Percentiles rank a stretch among this genome's conserved stretches.
Evolutionary conservation across 1,140 invertebrate genomes (phyloP).

Genomic region (Drosophila oshimai): DNA sequence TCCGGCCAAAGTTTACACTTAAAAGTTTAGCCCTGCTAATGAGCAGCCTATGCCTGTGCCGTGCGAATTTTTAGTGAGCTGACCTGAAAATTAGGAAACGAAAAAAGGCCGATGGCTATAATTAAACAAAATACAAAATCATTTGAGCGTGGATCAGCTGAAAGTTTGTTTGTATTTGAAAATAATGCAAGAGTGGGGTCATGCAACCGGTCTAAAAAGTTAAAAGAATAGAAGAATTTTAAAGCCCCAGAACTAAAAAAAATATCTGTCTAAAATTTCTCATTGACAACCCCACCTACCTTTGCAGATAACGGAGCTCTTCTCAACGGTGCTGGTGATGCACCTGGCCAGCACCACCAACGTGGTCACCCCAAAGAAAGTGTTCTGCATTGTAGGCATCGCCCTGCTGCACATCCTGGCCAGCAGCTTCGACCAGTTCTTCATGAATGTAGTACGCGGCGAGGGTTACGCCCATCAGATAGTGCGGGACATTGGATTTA

Average conservation of each 20-base stretch:
- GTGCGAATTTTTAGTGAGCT: neutral
- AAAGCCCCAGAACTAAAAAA: neutral
- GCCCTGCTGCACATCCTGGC: constrained; percentile 88
- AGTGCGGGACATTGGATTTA: constrained; percentile 88
- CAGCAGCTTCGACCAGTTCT: constrained; percentile 90
- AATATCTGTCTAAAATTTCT: too few relatives aligned
- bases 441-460: constrained; percentile 88
- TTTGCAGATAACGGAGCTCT: constrained; percentile 86
- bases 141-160: neutral
- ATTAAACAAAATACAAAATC: neutral
- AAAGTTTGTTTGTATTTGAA: neutral
- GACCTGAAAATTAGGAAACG: neutral
- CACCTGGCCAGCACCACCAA: constrained; percentile 85
- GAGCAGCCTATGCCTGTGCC: constrained; percentile 23
- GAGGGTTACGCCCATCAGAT: constrained; percentile 89
- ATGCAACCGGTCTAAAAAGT: too few relatives aligned
- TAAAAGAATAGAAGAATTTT: too few relatives aligned
- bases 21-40: constrained; percentile 46
- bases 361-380: constrained; percentile 85
- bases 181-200: too few relatives aligned
- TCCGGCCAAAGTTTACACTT: constrained; percentile 34
- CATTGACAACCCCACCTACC: too few relatives aligned
- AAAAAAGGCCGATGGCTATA: neutral
- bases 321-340: constrained; percentile 87
- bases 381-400: constrained; percentile 86